Conservation (phyloP, 2,797 vertebrate genomes). For the Rhinoraja longicauda region DNA sequence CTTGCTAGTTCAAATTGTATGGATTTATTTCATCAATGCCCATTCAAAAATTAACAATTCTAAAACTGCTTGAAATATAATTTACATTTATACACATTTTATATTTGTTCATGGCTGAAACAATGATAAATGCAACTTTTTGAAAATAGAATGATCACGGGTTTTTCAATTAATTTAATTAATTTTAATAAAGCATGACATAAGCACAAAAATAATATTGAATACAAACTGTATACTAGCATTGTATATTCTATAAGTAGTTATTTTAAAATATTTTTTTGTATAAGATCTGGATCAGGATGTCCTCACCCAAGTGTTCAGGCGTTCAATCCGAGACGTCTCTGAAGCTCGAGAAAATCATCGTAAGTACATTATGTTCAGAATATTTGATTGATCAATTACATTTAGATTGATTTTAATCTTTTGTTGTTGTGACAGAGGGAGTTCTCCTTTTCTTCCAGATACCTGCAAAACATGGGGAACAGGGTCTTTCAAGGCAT, state of each 20-base stretch:
- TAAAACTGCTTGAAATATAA: background rate
- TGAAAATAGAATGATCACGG: background rate
- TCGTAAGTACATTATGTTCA: background rate
- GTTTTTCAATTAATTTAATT: too few species aligned
- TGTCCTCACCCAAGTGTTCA: background rate
- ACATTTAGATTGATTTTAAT: background rate
- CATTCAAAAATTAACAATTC: background rate
- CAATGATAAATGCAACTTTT: background rate
- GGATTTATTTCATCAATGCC: background rate
- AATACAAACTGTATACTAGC: background rate
- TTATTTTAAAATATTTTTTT: background rate
- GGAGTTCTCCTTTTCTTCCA: constrained; percentile 42
- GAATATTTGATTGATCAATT: background rate
- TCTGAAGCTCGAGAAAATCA: background rate
- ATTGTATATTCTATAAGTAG: background rate
- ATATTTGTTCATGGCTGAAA: background rate
- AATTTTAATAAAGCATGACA: background rate
- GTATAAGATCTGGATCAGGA: background rate
- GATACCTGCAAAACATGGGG: constrained; percentile 63
- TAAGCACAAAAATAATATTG: background rate
- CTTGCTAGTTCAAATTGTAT: background rate
- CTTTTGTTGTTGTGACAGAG: background rate
- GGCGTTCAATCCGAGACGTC: too few species aligned
- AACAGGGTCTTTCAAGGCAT: constrained; percentile 55
- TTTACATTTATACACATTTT: background rate